Evolutionary conservation across 2,797 vertebrate species (phyloP).

Genomic region (Melanotaenia boesemani): DNA sequence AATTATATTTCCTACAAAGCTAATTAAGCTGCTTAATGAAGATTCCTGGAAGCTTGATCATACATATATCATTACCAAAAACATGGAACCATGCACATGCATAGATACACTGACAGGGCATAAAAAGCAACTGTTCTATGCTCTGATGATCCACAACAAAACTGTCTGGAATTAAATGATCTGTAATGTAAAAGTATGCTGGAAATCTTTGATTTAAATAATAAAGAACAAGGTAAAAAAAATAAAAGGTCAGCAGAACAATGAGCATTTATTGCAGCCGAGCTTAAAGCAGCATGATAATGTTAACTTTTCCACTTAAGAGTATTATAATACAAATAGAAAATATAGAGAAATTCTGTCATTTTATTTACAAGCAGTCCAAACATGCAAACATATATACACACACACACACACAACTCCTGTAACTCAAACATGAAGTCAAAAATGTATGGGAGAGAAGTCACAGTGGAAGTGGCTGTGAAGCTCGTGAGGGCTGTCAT

Average conservation of each 20-base stretch:
- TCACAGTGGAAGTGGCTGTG: constrained; percentile 84
- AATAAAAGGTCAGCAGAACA: constrained; percentile 29
- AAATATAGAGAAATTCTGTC: constrained; percentile 15
- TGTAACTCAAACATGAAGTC: constrained; percentile 47
- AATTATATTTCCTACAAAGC: too few species aligned
- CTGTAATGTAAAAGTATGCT: not conserved
- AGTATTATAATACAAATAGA: constrained; percentile 39
- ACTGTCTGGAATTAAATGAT: constrained; percentile 10
- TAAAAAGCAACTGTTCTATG: not conserved
- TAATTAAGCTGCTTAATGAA: too few species aligned
- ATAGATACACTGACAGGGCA: not conserved
- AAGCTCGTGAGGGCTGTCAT: constrained; percentile 74
- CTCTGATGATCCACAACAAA: not conserved
- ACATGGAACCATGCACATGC: not conserved
- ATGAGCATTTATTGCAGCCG: constrained; percentile 62
- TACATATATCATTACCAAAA: not conserved
- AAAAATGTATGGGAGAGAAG: constrained; percentile 85
- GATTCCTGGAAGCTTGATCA: not conserved
- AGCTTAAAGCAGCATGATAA: constrained; percentile 18
- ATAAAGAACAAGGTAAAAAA: constrained; percentile 25
- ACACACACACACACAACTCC: not conserved
- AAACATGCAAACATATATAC: constrained; percentile 7
- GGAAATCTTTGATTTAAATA: not conserved
- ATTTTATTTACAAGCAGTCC: constrained; percentile 18
- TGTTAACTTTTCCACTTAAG: constrained; percentile 24